Conservation (phyloP, 2,888 invertebrate species). For the Hipparchia sbordonii region DNA sequence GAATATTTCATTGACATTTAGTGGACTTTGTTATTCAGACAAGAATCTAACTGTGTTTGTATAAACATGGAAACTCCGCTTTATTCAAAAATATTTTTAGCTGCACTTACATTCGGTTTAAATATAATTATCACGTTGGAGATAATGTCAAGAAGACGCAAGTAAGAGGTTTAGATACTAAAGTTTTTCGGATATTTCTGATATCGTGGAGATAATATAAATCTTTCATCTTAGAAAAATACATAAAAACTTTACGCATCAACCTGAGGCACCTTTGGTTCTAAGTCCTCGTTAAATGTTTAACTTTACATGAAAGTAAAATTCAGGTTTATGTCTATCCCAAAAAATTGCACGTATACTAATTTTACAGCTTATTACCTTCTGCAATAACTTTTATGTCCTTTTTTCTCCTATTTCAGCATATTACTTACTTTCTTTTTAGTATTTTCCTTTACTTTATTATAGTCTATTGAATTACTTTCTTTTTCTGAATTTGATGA, state of each 20-base stretch:
- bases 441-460: neutral
- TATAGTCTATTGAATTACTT: neutral
- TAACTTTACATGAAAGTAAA: constrained; percentile 1
- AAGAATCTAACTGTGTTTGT: no score
- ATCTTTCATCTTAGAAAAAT: neutral
- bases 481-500: no score
- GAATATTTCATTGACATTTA: neutral
- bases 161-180: no score
- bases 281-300: constrained; percentile 1
- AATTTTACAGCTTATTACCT: neutral
- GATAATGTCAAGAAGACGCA: no score
- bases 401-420: neutral
- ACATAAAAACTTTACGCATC: neutral
- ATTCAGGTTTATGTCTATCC: constrained; percentile 7
- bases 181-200: no score
- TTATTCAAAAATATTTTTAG: no score
- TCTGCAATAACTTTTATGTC: constrained; percentile 5
- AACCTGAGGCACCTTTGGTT: neutral
- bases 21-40: neutral
- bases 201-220: no score
- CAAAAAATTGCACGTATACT: constrained; percentile 1
- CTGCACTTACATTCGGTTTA: no score
- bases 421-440: neutral
- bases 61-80: no score
- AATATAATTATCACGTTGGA: no score